These are phyloP conservation scores for Rhea americana DNA, from an alignment of 2,113 vertebrate species.

Conservation along the genomic window DNA sequence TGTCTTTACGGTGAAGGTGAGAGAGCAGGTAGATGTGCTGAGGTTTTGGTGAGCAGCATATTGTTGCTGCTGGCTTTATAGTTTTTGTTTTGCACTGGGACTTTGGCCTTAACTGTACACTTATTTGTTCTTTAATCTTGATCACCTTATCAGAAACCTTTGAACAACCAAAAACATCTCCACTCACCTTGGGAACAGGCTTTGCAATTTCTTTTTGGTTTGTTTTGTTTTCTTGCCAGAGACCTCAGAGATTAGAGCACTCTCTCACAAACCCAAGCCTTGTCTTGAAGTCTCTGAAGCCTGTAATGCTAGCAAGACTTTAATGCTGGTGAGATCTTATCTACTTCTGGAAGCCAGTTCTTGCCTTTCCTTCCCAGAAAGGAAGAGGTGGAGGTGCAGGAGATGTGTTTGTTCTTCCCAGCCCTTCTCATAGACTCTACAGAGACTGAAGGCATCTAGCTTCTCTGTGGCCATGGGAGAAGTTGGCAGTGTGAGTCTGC, in stretches of 20 bases:
- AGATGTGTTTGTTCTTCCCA: neutral
- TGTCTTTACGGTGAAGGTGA: neutral
- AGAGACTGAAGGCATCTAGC: too few species aligned
- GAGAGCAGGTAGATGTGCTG: neutral
- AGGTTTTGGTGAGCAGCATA: accelerated
- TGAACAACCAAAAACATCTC: conserved; percentile 11
- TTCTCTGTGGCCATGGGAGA: too few species aligned
- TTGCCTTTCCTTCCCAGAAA: too few species aligned
- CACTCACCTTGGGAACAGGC: conserved; percentile 2
- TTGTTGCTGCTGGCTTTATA: neutral
- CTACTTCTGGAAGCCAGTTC: neutral
- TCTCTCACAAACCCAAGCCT: neutral
- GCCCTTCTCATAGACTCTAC: neutral
- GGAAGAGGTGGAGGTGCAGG: too few species aligned
- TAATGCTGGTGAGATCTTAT: neutral
- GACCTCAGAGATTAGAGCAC: neutral
- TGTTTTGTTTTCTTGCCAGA: conserved; percentile 7
- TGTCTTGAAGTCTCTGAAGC: neutral
- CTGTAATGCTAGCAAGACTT: neutral
- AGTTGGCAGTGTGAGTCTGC: neutral
- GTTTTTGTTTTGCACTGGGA: neutral
- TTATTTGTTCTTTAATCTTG: conserved; percentile 26
- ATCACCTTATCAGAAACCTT: conserved; percentile 34
- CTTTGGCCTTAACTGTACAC: neutral
- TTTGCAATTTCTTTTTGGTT: neutral